phyloP scores from a whole-genome alignment of 2,888 invertebrate species.

The Hypomecis punctinalis region DNA sequence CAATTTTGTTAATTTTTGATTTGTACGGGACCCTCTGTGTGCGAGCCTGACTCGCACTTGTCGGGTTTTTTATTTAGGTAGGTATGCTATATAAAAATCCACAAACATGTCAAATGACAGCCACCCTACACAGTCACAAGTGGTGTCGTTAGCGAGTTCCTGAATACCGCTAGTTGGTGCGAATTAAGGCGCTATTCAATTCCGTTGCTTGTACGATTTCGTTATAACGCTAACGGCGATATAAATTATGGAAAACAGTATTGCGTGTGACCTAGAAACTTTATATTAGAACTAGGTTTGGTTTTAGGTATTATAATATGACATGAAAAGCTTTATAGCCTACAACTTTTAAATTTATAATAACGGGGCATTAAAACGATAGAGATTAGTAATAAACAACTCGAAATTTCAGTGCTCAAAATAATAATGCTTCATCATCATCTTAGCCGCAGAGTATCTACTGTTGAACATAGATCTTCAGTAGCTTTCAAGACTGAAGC shows the following conservation, averaged over 20 bases:
- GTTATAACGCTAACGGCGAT: background rate
- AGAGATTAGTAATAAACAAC: too few relatives aligned
- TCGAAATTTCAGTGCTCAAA: too few relatives aligned
- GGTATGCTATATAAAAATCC: background rate
- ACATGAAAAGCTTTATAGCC: background rate
- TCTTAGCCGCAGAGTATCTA: too few relatives aligned
- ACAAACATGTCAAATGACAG: conserved; percentile 8
- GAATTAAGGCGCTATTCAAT: conserved; percentile 37
- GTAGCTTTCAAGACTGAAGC: too few relatives aligned
- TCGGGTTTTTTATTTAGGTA: too few relatives aligned
- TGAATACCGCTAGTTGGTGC: conserved; percentile 32
- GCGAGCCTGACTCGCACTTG: too few relatives aligned
- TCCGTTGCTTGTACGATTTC: conserved; percentile 1
- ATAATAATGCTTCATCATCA: too few relatives aligned
- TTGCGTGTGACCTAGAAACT: conserved; percentile 26
- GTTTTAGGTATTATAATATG: background rate
- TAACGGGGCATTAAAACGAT: too few relatives aligned
- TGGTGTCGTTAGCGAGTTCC: conserved; percentile 49
- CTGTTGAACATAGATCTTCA: too few relatives aligned
- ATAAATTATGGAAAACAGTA: conserved; percentile 19
- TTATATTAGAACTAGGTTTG: conserved; percentile 13
- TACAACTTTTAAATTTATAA: background rate
- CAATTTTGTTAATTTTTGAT: too few relatives aligned
- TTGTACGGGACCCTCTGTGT: too few relatives aligned
- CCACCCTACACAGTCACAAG: conserved; percentile 43